Evolutionary conservation across 2,888 invertebrate species (phyloP).

Genomic region (Oxystoma pomonae): DNA sequence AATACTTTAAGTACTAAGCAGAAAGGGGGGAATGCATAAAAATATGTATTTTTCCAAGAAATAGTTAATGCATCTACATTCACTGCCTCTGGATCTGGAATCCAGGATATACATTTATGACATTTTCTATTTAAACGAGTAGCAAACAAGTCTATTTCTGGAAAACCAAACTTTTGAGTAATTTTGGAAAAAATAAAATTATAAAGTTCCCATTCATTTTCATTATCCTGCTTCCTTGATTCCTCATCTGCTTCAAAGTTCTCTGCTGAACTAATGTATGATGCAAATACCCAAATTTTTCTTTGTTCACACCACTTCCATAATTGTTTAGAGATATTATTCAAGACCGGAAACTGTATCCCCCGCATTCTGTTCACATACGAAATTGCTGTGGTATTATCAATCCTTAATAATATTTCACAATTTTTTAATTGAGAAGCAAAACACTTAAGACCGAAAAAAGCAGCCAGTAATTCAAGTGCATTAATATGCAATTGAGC

Average conservation of each 20-base stretch:
- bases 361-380: slow-evolving; percentile 3
- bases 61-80: slow-evolving; percentile 14
- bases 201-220: background rate
- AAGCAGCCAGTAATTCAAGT: too few relatives aligned
- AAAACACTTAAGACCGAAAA: slow-evolving; percentile 17
- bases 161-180: slow-evolving; percentile 1
- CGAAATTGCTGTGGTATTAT: slow-evolving; percentile 5
- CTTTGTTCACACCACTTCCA: background rate
- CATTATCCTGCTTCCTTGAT: background rate
- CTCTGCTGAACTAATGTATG: background rate
- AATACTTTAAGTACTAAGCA: slow-evolving; percentile 15
- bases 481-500: background rate
- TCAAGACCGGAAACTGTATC: slow-evolving; percentile 19
- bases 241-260: background rate
- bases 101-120: slow-evolving; percentile 4
- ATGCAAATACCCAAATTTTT: background rate
- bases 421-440: slow-evolving; percentile 8
- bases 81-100: slow-evolving; percentile 7
- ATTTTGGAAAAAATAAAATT: slow-evolving; percentile 5
- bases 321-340: background rate
- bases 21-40: slow-evolving; percentile 14
- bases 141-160: slow-evolving; percentile 12
- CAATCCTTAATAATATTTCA: too few relatives aligned
- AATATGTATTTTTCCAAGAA: slow-evolving; percentile 3
- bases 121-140: slow-evolving; percentile 9